Evolutionary conservation across 2,888 invertebrate species (phyloP), one percentile per base, ranked within the genome.

Genomic region (Frankliniella fusca): DNA sequence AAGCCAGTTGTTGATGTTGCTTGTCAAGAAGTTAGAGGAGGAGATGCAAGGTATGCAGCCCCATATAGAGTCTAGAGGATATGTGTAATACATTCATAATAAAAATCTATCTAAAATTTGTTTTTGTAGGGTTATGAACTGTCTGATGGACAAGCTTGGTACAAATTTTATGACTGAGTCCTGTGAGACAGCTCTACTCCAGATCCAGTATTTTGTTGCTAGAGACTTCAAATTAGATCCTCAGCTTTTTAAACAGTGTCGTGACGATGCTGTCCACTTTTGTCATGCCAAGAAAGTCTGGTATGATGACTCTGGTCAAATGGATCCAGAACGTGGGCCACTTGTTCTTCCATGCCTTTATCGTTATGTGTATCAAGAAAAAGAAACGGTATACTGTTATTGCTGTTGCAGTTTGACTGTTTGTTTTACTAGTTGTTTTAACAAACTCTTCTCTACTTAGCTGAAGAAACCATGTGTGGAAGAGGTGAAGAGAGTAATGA

Each of bases 151-250:
- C 86, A 94, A 96, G 87, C 90, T 98, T 81, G 95, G 94, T 70
- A 93, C 94, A 1, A 92, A 92, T 82, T 90, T 92, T 79, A 98
- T 99, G 97, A 93, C 92, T 0, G 92, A 92, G 83, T 93, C 94
- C 23, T 99, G 99, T 90, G 97, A 97, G 89, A 92, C 94, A 84
- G 94, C 97, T 12, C 90, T 99, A 80, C 90, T 99, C 83, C 97
- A 98, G 88, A 97, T 99, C 86, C 98, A 99, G 87, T 99, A 98
- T 88, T 99, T 99, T 88, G 93, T 99, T 84, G 95, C 97, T 0
- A 92, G 99, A 85, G 96, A 99, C 89, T 99, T 97, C 87, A 96
- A 95, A 86, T 89, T 98, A 80, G 97, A 98, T 88, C 95, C 97
- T 0, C 93, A 93, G 85, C 89, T 99, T 80, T 99, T 96, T 87